phyloP scores from a whole-genome alignment of 30 jellyfish, hydroid and myxozoan genomes.

The Pelagia noctiluca region DNA sequence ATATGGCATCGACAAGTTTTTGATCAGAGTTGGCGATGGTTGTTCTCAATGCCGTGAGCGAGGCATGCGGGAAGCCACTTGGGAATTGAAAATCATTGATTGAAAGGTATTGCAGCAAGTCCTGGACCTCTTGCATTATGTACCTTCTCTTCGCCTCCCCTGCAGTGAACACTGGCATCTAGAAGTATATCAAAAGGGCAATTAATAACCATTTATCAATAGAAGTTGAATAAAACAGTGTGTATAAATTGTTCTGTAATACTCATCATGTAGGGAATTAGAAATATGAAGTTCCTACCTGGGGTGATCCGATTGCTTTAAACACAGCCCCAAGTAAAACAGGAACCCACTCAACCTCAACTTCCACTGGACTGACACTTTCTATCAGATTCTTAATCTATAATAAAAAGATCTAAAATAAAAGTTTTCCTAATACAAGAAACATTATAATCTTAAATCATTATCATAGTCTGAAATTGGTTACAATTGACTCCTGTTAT shows the following conservation, averaged over 20 bases:
- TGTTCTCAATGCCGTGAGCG: conserved; percentile 71
- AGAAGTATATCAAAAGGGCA: not conserved
- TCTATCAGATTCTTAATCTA: conserved; percentile 53
- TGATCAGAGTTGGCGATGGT: conserved; percentile 77
- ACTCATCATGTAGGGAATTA: not conserved
- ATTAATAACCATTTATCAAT: not conserved
- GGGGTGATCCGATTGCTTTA: conserved; percentile 91
- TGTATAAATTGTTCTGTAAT: no score
- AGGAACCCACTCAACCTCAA: conserved; percentile 95
- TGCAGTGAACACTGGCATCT: conserved; percentile 70
- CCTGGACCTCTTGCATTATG: conserved; percentile 65
- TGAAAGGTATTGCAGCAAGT: conserved; percentile 62
- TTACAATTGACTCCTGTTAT: no score
- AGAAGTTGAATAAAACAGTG: no score
- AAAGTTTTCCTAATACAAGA: no score
- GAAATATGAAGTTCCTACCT: conserved; percentile 39
- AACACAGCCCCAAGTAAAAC: conserved; percentile 87
- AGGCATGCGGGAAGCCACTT: conserved; percentile 76
- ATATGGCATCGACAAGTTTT: conserved; percentile 58
- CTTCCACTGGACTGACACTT: conserved; percentile 74
- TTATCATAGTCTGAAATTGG: no score
- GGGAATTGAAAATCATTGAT: conserved; percentile 73
- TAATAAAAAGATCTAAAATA: not conserved
- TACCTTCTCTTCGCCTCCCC: conserved; percentile 80
- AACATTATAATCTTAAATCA: no score